Evolutionary conservation across 2,888 invertebrate species (phyloP).

Genomic region (Drosophila sordidapex): DNA sequence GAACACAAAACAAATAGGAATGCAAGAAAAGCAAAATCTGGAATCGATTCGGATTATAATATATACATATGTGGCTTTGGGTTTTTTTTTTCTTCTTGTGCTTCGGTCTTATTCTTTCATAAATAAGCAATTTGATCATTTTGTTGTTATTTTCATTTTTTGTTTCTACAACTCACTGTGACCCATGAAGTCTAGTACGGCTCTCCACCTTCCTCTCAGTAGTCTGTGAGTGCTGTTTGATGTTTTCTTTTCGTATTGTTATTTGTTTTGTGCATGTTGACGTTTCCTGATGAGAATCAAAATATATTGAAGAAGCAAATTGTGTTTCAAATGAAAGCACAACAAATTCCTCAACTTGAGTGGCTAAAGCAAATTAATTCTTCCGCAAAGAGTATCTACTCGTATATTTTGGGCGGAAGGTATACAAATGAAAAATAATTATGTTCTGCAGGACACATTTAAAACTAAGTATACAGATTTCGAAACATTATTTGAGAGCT

Average conservation of each 20-base stretch:
- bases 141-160: neutral
- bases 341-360: neutral
- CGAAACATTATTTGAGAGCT: neutral
- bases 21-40: neutral
- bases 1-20: neutral
- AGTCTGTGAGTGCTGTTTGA: neutral
- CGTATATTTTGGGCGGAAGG: neutral
- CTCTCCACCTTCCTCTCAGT: neutral
- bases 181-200: neutral
- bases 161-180: neutral
- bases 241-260: neutral
- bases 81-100: neutral
- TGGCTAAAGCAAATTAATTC: neutral
- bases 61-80: neutral
- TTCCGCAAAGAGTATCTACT: neutral
- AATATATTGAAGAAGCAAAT: neutral
- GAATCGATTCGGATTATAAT: neutral
- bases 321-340: constrained; percentile 1
- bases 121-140: neutral
- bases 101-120: neutral
- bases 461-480: neutral
- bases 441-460: neutral
- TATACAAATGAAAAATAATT: neutral
- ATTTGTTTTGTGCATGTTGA: neutral
- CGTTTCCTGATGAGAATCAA: neutral